These are phyloP conservation scores for Pogonocichla stellata DNA, from an alignment of 2,113 vertebrate genomes.

Conservation along the genomic window DNA sequence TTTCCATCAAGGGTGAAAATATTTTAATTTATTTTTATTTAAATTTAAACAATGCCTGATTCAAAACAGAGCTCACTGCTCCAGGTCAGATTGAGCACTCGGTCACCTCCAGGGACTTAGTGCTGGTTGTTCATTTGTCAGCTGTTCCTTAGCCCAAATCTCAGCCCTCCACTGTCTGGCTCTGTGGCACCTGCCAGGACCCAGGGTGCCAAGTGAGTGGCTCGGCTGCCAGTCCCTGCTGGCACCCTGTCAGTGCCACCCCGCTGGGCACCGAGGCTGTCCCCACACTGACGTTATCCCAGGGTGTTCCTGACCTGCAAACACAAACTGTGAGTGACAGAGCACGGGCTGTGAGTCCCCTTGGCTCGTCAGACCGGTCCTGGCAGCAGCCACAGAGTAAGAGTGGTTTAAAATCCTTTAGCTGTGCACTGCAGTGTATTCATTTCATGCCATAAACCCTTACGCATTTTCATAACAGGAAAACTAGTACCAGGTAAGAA, in stretches of 20 bases:
- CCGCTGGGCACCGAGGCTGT: not conserved
- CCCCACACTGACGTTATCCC: rapidly evolving
- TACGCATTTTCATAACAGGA: not conserved
- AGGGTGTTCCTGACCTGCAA: not conserved
- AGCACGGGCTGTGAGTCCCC: not conserved
- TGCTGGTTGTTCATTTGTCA: not conserved
- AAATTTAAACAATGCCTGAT: not conserved
- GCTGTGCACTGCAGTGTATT: not conserved
- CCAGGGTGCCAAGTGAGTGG: not conserved
- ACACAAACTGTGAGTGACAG: not conserved
- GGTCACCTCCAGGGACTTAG: not conserved
- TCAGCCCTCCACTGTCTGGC: not conserved
- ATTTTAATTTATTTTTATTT: not conserved
- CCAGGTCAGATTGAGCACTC: not conserved
- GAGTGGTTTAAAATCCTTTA: not conserved
- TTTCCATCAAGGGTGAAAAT: not conserved
- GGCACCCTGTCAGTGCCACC: not conserved
- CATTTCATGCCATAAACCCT: not conserved
- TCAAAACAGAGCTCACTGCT: not conserved
- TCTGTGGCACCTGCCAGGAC: not conserved
- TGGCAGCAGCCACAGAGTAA: not conserved
- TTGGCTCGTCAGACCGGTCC: not conserved
- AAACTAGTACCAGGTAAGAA: not conserved
- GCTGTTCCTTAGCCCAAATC: not conserved
- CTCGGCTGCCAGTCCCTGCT: not conserved